phyloP scores from a whole-genome alignment of 2,113 vertebrate genomes.

The Seriola aureovittata region DNA sequence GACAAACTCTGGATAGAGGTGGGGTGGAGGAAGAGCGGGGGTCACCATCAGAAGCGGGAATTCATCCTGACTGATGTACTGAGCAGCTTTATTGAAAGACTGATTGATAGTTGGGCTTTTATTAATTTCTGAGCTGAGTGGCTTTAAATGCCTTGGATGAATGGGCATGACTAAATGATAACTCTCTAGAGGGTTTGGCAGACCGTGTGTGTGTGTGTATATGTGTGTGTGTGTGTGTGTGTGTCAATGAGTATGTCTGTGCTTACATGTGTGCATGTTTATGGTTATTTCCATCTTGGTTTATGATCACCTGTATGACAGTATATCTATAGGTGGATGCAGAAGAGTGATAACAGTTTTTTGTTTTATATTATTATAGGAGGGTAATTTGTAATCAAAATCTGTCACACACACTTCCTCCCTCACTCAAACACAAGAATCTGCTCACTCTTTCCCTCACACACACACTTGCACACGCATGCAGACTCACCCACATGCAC shows the following conservation, averaged over 20 bases:
- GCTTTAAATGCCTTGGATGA: slow-evolving; percentile 57
- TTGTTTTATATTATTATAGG: not conserved
- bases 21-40: slow-evolving; percentile 24
- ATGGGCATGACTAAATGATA: slow-evolving; percentile 59
- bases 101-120: slow-evolving; percentile 59
- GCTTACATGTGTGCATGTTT: slow-evolving; percentile 25
- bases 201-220: slow-evolving; percentile 10
- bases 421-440: slow-evolving; percentile 15
- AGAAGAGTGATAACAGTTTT: slow-evolving; percentile 41
- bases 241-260: slow-evolving; percentile 18
- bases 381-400: slow-evolving; percentile 56
- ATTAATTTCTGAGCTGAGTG: slow-evolving; percentile 59
- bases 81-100: slow-evolving; percentile 44
- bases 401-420: slow-evolving; percentile 31
- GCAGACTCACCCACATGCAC: slow-evolving; percentile 19
- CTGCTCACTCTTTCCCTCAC: slow-evolving; percentile 4
- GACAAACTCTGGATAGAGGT: slow-evolving; percentile 22
- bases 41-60: slow-evolving; percentile 46
- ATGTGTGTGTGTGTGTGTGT: slow-evolving; percentile 6
- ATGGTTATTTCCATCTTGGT: slow-evolving; percentile 35
- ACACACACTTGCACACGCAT: slow-evolving; percentile 39
- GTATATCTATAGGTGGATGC: slow-evolving; percentile 39
- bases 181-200: slow-evolving; percentile 51
- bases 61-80: slow-evolving; percentile 53
- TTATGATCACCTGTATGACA: slow-evolving; percentile 24